Percentiles rank a stretch among this genome's conserved stretches.
Conservation (phyloP, 2,797 vertebrate genomes). For the Pangasius sanitwongsei region DNA sequence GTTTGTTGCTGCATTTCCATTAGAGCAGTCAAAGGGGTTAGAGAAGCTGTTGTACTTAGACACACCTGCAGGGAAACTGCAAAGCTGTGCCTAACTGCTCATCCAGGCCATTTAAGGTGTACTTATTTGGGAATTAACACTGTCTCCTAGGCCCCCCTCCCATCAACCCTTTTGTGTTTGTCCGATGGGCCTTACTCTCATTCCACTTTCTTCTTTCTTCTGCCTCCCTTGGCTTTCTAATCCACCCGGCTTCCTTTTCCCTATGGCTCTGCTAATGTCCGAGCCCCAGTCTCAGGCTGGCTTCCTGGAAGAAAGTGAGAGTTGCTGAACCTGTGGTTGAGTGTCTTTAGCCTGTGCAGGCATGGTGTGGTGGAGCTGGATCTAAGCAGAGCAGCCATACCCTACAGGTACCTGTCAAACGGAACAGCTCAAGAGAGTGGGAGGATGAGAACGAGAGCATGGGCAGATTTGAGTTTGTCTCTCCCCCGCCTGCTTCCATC, state of each 20-base stretch:
- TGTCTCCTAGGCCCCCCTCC: slow-evolving; percentile 74
- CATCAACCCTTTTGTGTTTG: slow-evolving; percentile 76
- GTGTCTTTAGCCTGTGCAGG: slow-evolving; percentile 59
- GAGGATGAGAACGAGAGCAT: slow-evolving; percentile 74
- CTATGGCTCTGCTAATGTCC: slow-evolving; percentile 56
- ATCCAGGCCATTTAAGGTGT: slow-evolving; percentile 77
- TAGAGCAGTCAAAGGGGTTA: slow-evolving; percentile 72
- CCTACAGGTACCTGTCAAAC: slow-evolving; percentile 78
- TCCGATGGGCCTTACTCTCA: slow-evolving; percentile 76
- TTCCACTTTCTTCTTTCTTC: slow-evolving; percentile 74
- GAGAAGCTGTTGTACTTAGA: slow-evolving; percentile 72
- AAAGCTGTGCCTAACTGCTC: slow-evolving; percentile 67
- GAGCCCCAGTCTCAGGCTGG: slow-evolving; percentile 28
- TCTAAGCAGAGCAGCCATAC: slow-evolving; percentile 66
- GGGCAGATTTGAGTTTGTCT: slow-evolving; percentile 64
- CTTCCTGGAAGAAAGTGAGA: slow-evolving; percentile 43
- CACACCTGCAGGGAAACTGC: slow-evolving; percentile 79
- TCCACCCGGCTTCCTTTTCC: slow-evolving; percentile 64
- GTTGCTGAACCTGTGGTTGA: slow-evolving; percentile 43
- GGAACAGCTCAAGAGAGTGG: slow-evolving; percentile 74
- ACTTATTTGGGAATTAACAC: slow-evolving; percentile 79
- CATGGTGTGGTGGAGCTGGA: slow-evolving; percentile 64
- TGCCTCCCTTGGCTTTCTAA: slow-evolving; percentile 74
- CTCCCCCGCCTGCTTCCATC: slow-evolving; percentile 70
- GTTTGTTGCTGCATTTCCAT: slow-evolving; percentile 64